Evolutionary conservation across 2,113 vertebrate species (phyloP), one percentile per base, ranked within the genome.

Genomic region (Hystrix cristata): DNA sequence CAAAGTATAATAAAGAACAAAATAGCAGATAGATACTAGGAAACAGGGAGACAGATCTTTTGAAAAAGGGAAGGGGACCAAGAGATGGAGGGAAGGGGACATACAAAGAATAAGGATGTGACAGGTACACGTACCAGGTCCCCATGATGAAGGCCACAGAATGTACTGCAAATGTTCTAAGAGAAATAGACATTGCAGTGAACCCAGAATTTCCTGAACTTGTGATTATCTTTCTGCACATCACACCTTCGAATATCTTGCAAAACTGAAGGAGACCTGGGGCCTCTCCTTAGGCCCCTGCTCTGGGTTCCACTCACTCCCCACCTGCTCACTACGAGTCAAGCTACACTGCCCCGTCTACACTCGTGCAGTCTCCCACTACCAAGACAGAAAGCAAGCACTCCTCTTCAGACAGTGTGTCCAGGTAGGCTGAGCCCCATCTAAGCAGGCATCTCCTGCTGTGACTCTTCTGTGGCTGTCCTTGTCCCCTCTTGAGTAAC

Each of bases 281-380:
- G 5, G 16, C 6, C 27, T 59, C 51, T 8, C 6, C 12, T 6
- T 27, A 48, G 46, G 43, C 29, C 27, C 5, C 43, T 14, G 18
- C 21, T 48, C 21, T 48, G 72, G 15, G 38, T 25, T 23, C 23
- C 4, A 5, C 12, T 64, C 1, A 0, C 7, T 59, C 38, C 4
- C 38, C 10, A 12, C 23, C 65, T n/a, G 65, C 65, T 69, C 1
- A 19, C 67, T 21, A 38, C 19, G 7, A 19, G 10, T 13, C 12
- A 71, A 57, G 43, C 21, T 34, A 12, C 0, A 5, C 21, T 10
- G 7, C 9, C n/a, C 55, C 19, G 0, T 14, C n/a, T 13, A 3
- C 2, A 13, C 31, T 46, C n/a, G 4, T 9, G 0, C 0, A 9
- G 43, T 2, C 27, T 51, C 46, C 46, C 0, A 0, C 16, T 23